Evolutionary conservation across 2,888 invertebrate genomes (phyloP).

Genomic region (Uropetala carovei): DNA sequence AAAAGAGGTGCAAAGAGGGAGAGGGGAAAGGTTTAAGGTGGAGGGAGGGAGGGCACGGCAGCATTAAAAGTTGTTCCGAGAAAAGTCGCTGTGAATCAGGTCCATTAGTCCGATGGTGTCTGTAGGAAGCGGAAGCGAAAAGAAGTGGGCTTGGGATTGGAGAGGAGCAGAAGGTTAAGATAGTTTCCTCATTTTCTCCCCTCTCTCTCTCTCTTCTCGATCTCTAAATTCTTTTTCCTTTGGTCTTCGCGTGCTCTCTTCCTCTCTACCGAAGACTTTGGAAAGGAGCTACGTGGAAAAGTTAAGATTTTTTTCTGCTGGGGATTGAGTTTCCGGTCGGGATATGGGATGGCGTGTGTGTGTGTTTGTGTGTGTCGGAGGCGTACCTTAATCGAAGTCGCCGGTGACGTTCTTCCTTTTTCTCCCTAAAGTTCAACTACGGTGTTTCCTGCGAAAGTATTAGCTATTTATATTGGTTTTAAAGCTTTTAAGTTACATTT

Average conservation of each 20-base stretch:
- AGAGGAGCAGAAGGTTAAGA: neutral
- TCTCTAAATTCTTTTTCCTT: neutral
- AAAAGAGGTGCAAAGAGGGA: neutral
- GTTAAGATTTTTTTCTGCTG: constrained; percentile 12
- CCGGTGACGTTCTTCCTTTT: neutral
- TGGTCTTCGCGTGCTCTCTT: constrained; percentile 14
- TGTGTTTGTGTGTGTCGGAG: neutral
- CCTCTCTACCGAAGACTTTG: neutral
- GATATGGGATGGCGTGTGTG: constrained; percentile 15
- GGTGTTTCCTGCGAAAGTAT: neutral
- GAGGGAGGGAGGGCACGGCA: neutral
- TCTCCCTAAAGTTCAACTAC: neutral
- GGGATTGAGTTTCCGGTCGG: constrained; percentile 18
- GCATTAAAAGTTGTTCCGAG: constrained; percentile 24
- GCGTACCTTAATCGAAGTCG: constrained; percentile 7
- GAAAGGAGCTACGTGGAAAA: neutral
- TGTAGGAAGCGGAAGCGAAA: constrained; percentile 19
- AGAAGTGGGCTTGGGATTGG: constrained; percentile 7
- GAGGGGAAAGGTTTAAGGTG: neutral
- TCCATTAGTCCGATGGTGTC: constrained; percentile 35
- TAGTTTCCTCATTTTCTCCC: constrained; percentile 8
- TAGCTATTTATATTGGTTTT: no score
- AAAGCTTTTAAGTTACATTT: no score
- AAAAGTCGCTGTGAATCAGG: constrained; percentile 19
- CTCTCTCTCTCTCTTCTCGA: neutral